Evolutionary conservation across 2,797 vertebrate species (phyloP).

Genomic region (Darevskia nairensis): DNA sequence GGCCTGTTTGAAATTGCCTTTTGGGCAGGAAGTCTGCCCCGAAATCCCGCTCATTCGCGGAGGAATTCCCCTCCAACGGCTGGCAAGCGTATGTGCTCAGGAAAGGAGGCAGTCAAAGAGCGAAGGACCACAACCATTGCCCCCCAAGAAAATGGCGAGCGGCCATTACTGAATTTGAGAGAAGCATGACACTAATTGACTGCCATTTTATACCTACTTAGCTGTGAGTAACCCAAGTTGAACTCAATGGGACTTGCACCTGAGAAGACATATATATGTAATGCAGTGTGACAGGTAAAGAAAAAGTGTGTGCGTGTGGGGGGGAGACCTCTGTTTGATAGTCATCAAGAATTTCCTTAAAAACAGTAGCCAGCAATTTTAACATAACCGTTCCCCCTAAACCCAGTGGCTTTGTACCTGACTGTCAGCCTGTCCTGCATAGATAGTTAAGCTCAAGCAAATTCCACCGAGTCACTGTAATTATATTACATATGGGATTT

Average conservation of each 20-base stretch:
- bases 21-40: no score
- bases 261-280: not conserved
- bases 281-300: no score
- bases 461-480: not conserved
- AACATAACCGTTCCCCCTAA: not conserved
- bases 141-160: no score
- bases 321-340: not conserved
- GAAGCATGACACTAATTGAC: conserved; percentile 5
- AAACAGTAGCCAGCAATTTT: not conserved
- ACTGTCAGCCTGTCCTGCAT: not conserved
- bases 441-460: not conserved
- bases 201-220: no score
- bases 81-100: no score
- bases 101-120: no score
- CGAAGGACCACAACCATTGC: no score
- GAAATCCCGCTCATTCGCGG: no score
- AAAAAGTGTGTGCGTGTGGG: no score
- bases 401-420: not conserved
- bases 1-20: no score
- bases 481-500: not conserved
- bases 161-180: not conserved
- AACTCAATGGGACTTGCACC: not conserved
- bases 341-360: not conserved
- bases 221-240: not conserved
- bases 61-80: no score